Evolutionary conservation across 2,888 invertebrate species (phyloP), one percentile per base, ranked within the genome.

Genomic region (Oscheius sp.): DNA sequence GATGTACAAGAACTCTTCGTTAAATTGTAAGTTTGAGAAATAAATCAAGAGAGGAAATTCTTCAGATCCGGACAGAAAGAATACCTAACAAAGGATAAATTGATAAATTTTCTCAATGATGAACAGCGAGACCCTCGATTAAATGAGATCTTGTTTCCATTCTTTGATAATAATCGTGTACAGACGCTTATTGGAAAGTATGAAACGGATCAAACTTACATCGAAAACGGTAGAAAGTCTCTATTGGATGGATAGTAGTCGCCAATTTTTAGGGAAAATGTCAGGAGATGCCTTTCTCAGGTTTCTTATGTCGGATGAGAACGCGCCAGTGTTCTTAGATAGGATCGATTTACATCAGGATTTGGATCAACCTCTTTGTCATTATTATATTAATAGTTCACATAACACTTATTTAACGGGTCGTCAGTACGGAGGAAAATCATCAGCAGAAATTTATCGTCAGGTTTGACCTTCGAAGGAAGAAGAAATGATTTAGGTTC

Each of bases 251-350:
- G 15, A 29, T 39, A n/a, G 8, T 6, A 61, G 20, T 6, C 5
- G 15, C n/a, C n/a, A n/a, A n/a, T n/a, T 10, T 68, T 61, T 42
- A 79, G 82, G 85, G n/a, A 85, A 86, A 76, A 86, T 86, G 84
- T 85, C 84, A 71, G 92, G 96, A 88, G 96, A 97, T 88, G 97
- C 97, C 39, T 91, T 98, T 81, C 95, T 96, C 88, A 92, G 96
- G 72, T 98, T 97, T 89, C 91, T 98, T 79, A 98, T 99, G 96
- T 97, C 97, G 0, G 98, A 99, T 88, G 98, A 99, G 89, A 99
- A 99, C 89, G 96, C 97, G 0, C 97, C 98, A 0, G 97, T 99
- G 75, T 98, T 98, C 89, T 90, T 98, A 79, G 98, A 98, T 89
- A 91, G 96, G n/a, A 84, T 84, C 33, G 85, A 86, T 31, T 70